Conservation (phyloP, 2,797 vertebrate species). For the Cyclura pinguis region DNA sequence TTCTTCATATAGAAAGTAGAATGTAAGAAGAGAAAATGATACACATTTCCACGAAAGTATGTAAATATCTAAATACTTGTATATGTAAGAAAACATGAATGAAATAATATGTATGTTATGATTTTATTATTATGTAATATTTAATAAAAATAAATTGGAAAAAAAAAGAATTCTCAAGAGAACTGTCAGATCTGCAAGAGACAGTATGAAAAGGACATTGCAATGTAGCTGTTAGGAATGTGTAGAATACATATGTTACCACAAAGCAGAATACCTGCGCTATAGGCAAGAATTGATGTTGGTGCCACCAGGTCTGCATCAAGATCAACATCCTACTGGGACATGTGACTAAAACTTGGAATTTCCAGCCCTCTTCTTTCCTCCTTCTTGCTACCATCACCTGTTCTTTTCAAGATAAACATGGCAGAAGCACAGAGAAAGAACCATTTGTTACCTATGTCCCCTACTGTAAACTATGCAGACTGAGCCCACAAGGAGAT, state of each 20-base stretch:
- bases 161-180: constrained; percentile 19
- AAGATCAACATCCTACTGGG: neutral
- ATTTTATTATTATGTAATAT: too few relatives aligned
- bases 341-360: neutral
- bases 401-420: neutral
- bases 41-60: too few relatives aligned
- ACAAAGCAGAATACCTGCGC: neutral
- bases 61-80: too few relatives aligned
- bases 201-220: constrained; percentile 10
- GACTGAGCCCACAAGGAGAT: too few relatives aligned
- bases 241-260: neutral
- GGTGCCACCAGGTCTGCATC: neutral
- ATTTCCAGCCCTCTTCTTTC: neutral
- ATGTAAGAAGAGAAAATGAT: too few relatives aligned
- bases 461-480: neutral
- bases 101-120: too few relatives aligned
- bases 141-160: too few relatives aligned
- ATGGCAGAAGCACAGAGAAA: neutral
- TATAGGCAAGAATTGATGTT: neutral
- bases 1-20: too few relatives aligned
- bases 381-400: neutral
- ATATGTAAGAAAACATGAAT: too few relatives aligned
- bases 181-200: neutral
- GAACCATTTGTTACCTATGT: neutral
- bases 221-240: neutral